Conservation (phyloP, 2,888 invertebrate species). For the Epistrophe grossulariae region DNA sequence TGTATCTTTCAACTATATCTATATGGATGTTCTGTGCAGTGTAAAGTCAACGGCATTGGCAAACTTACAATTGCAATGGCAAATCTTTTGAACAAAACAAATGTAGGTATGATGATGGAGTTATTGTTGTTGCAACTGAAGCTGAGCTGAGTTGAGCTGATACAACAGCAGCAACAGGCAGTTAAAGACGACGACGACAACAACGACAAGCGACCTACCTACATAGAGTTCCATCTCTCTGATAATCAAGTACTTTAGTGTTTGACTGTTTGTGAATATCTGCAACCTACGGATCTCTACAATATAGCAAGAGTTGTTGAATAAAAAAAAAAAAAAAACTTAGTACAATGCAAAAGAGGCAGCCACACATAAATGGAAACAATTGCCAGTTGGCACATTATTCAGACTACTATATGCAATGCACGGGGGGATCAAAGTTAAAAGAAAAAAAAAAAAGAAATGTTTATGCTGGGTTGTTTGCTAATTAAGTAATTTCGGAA, state of each 20-base stretch:
- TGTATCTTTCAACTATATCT: constrained; percentile 19
- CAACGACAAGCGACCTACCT: constrained; percentile 49
- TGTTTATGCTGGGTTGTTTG: constrained; percentile 42
- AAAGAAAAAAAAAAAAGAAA: constrained; percentile 27
- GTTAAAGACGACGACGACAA: constrained; percentile 28
- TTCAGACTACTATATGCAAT: constrained; percentile 10
- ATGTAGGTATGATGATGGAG: constrained; percentile 62
- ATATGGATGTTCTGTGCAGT: constrained; percentile 44
- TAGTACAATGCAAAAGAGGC: constrained; percentile 44
- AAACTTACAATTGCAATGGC: constrained; percentile 70
- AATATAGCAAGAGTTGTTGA: constrained; percentile 38
- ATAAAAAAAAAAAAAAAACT: constrained; percentile 11
- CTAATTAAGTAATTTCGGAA: constrained; percentile 57
- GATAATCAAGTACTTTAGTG: constrained; percentile 48
- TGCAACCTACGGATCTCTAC: constrained; percentile 63
- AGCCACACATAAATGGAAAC: constrained; percentile 58
- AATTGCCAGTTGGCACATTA: constrained; percentile 63
- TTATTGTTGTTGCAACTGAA: constrained; percentile 59
- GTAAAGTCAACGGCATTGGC: constrained; percentile 67
- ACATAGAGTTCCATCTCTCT: constrained; percentile 69
- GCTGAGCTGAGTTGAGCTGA: constrained; percentile 34
- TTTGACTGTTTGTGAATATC: constrained; percentile 29
- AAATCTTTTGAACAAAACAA: constrained; percentile 56
- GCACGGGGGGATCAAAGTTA: constrained; percentile 1
- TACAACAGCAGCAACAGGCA: constrained; percentile 47